Conservation (phyloP, 2,888 invertebrate genomes). For the Chrysolina americana region DNA sequence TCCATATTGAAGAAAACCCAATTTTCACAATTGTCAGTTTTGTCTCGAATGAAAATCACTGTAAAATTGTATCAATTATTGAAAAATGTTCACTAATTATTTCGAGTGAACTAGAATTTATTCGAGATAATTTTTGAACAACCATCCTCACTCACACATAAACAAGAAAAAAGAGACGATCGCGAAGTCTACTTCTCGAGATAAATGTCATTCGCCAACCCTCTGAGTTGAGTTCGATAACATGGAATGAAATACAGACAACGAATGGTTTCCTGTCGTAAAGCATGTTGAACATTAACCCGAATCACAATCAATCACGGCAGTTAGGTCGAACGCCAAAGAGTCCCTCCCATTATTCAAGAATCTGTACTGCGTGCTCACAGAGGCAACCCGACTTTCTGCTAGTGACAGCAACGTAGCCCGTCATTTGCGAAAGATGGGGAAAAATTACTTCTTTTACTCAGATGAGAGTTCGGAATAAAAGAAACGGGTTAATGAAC, state of each 20-base stretch:
- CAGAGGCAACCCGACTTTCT: conserved; percentile 2
- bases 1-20: too few species aligned
- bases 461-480: too few species aligned
- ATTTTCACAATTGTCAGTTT: too few species aligned
- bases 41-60: too few species aligned
- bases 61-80: too few species aligned
- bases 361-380: background rate
- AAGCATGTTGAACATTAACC: conserved; percentile 18
- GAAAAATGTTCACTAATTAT: too few species aligned
- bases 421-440: background rate
- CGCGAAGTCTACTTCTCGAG: background rate
- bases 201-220: background rate
- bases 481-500: too few species aligned
- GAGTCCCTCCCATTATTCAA: conserved; percentile 22
- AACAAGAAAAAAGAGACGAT: too few species aligned
- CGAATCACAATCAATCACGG: conserved; percentile 21
- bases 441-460: background rate
- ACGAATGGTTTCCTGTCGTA: background rate
- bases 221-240: conserved; percentile 3
- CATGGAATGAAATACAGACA: conserved; percentile 8
- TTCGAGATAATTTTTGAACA: too few species aligned
- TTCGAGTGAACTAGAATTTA: too few species aligned
- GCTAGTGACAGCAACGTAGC: background rate
- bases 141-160: too few species aligned
- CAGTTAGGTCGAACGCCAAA: conserved; percentile 23